phyloP scores from a whole-genome alignment of 2,113 vertebrate genomes.

The Sander lucioperca region DNA sequence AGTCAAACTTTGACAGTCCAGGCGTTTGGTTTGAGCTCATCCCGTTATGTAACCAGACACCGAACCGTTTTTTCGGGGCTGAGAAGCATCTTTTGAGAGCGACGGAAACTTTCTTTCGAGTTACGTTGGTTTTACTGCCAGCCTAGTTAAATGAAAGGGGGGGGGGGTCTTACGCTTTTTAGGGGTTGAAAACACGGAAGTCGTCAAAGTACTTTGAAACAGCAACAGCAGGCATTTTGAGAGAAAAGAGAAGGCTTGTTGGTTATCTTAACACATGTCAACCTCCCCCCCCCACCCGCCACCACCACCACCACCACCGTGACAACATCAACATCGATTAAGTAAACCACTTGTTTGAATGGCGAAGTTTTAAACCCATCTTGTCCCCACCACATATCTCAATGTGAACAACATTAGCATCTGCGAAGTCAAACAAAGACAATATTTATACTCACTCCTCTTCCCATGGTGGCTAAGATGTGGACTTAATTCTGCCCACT shows the following conservation, averaged over 20 bases:
- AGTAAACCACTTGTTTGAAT: slow-evolving; percentile 65
- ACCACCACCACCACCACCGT: too few relatives aligned
- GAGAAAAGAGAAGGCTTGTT: not conserved
- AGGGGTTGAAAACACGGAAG: slow-evolving; percentile 42
- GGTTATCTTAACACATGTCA: slow-evolving; percentile 12
- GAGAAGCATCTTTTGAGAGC: slow-evolving; percentile 29
- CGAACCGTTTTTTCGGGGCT: not conserved
- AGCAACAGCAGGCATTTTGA: not conserved
- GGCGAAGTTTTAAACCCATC: slow-evolving; percentile 4
- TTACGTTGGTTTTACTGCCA: not conserved
- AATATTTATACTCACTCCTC: slow-evolving; percentile 83
- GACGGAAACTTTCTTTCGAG: slow-evolving; percentile 19
- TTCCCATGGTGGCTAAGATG: slow-evolving; percentile 79
- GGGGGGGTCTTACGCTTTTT: too few relatives aligned
- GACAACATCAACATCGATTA: slow-evolving; percentile 10
- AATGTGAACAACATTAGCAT: not conserved
- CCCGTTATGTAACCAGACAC: slow-evolving; percentile 68
- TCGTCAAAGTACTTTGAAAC: not conserved
- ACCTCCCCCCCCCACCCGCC: not conserved
- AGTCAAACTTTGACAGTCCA: slow-evolving; percentile 48
- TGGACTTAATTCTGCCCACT: slow-evolving; percentile 55
- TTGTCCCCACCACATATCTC: not conserved
- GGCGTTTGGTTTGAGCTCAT: slow-evolving; percentile 39
- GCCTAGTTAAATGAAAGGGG: not conserved
- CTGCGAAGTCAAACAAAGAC: not conserved